Conservation (phyloP, 30 jellyfish, hydroid and myxozoan genomes). For the Hydra vulgaris region DNA sequence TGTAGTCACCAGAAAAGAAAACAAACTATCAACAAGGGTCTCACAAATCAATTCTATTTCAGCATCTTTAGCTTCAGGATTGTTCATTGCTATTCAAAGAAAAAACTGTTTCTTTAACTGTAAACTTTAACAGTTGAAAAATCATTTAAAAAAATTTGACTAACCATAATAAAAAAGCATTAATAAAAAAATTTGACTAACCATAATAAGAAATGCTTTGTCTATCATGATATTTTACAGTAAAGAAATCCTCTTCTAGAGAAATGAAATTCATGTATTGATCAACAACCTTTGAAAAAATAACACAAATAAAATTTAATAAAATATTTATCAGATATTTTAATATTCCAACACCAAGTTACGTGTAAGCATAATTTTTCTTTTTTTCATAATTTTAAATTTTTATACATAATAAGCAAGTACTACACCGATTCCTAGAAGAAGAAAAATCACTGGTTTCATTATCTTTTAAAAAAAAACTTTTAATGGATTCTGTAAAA, state of each 20-base stretch:
- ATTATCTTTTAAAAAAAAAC: too few species aligned
- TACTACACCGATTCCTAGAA: too few species aligned
- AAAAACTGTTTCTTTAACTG: background rate
- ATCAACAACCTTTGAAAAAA: slow-evolving; percentile 76
- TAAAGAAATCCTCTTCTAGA: slow-evolving; percentile 85
- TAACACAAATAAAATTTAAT: background rate
- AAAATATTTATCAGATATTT: background rate
- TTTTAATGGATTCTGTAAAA: too few species aligned
- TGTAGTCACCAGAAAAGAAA: slow-evolving; percentile 73
- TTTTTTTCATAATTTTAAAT: too few species aligned
- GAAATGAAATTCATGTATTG: slow-evolving; percentile 88
- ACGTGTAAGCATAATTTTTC: too few species aligned
- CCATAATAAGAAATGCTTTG: slow-evolving; percentile 93
- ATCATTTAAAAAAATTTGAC: background rate
- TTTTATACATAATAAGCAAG: too few species aligned
- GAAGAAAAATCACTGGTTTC: too few species aligned
- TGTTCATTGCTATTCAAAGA: slow-evolving; percentile 47
- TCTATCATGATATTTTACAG: slow-evolving; percentile 82
- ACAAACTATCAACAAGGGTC: slow-evolving; percentile 69
- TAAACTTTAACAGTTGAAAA: too few species aligned
- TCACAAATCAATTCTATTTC: slow-evolving; percentile 60
- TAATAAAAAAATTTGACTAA: slow-evolving; percentile 14
- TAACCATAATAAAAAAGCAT: background rate
- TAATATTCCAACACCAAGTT: too few species aligned
- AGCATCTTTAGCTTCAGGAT: slow-evolving; percentile 82